Percentiles rank a stretch among this genome's conserved stretches.
Evolutionary conservation across 2,888 invertebrate species (phyloP).

Genomic region (Eupithecia subumbrata): DNA sequence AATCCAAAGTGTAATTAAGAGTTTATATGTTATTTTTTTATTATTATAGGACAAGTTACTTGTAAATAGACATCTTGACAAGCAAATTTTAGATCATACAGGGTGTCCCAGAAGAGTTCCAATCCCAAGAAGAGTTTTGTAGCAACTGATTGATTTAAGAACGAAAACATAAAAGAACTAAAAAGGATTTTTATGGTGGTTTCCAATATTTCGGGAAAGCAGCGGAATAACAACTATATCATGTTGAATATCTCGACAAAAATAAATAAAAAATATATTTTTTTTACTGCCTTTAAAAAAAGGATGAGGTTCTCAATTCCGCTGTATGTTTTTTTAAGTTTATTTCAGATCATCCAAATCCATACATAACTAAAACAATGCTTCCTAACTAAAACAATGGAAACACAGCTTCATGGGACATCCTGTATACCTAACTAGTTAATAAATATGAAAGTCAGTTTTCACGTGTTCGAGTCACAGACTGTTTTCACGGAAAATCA

Average conservation of each 20-base stretch:
- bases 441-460: background rate
- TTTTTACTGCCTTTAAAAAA: too few relatives aligned
- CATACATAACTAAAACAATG: too few relatives aligned
- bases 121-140: background rate
- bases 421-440: background rate
- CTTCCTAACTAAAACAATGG: too few relatives aligned
- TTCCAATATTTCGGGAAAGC: too few relatives aligned
- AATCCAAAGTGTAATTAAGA: constrained; percentile 3
- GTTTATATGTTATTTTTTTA: background rate
- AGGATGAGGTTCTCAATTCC: too few relatives aligned
- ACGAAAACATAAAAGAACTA: too few relatives aligned
- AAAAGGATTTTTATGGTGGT: too few relatives aligned
- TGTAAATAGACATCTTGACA: background rate
- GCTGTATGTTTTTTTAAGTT: too few relatives aligned
- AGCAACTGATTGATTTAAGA: background rate
- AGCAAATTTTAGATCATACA: background rate
- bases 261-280: too few relatives aligned
- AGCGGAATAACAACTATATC: too few relatives aligned
- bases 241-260: too few relatives aligned
- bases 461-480: background rate
- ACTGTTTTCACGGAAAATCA: background rate
- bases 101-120: background rate
- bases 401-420: background rate
- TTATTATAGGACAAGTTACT: background rate
- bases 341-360: too few relatives aligned